Percentiles rank a stretch among this genome's conserved stretches.
These are phyloP conservation scores for Rhyacophila brunnea DNA, from an alignment of 1,140 invertebrate genomes.

Conservation along the genomic window DNA sequence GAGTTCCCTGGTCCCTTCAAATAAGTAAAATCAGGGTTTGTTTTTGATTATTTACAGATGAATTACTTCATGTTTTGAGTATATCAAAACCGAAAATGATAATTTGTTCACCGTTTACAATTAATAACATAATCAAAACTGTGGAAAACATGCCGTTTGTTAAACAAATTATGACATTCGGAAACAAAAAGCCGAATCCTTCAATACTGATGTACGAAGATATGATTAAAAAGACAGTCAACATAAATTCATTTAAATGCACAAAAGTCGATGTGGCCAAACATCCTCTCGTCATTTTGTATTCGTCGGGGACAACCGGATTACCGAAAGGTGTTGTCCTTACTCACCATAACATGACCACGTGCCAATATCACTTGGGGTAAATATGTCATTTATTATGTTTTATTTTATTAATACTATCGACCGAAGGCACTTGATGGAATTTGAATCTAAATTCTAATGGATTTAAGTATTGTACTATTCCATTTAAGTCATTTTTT, in stretches of 20 bases:
- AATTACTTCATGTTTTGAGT: constrained; percentile 62
- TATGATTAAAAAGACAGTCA: constrained; percentile 9
- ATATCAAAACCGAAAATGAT: constrained; percentile 67
- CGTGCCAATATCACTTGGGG: constrained; percentile 41
- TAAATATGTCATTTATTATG: too few relatives aligned
- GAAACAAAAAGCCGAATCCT: constrained; percentile 17
- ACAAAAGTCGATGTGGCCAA: constrained; percentile 43
- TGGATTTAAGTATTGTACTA: too few relatives aligned
- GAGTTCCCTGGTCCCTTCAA: too few relatives aligned
- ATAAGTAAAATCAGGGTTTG: too few relatives aligned
- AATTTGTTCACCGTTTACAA: constrained; percentile 60
- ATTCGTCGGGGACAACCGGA: constrained; percentile 59
- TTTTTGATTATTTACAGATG: constrained; percentile 52
- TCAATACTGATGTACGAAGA: constrained; percentile 16
- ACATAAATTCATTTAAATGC: constrained; percentile 39
- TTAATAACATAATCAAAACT: constrained; percentile 27
- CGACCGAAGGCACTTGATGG: too few relatives aligned
- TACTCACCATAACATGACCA: constrained; percentile 65
- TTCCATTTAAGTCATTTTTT: too few relatives aligned
- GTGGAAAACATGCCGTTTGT: constrained; percentile 14
- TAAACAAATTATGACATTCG: constrained; percentile 19
- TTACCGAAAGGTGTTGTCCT: constrained; percentile 84
- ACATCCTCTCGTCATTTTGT: constrained; percentile 45
- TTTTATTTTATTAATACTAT: too few relatives aligned
- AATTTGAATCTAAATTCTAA: too few relatives aligned